Conservation (phyloP, 1,140 invertebrate genomes). For the Heliconius himera region DNA sequence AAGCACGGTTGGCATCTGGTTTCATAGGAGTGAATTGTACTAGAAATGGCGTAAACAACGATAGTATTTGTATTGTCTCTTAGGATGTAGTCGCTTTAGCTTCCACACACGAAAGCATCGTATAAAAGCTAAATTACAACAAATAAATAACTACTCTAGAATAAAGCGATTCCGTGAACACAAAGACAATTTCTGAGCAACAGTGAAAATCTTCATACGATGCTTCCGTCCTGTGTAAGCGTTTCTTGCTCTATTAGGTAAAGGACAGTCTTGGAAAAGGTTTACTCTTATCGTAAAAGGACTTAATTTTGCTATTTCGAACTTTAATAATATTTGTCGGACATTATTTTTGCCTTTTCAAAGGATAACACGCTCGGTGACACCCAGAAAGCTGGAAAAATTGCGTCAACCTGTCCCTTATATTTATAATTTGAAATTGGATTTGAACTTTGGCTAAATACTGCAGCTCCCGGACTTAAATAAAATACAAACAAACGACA, state of each 20-base stretch:
- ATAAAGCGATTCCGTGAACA: not conserved
- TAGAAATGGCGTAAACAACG: not conserved
- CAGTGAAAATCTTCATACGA: not conserved
- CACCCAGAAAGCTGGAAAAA: conserved; percentile 3
- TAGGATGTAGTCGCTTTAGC: not conserved
- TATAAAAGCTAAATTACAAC: not conserved
- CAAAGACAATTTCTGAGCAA: not conserved
- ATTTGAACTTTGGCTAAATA: not conserved
- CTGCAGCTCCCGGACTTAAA: not conserved
- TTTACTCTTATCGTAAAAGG: not conserved
- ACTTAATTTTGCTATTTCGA: not conserved
- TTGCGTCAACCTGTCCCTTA: not conserved
- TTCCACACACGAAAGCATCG: not conserved
- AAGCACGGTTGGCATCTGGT: not conserved
- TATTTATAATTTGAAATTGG: not conserved
- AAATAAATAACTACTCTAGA: not conserved
- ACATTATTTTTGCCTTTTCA: conserved; percentile 3
- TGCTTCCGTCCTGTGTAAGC: not conserved
- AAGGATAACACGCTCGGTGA: conserved; percentile 8
- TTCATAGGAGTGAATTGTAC: not conserved
- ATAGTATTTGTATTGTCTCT: not conserved
- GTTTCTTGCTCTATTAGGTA: not conserved
- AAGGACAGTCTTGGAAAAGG: not conserved
- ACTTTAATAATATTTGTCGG: not conserved
- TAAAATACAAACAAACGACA: not conserved